A percentile compares a stretch with the other conserved stretches of the same genome.
These are phyloP conservation scores for Philereme transversata DNA, from an alignment of 2,888 invertebrate genomes.

Conservation along the genomic window DNA sequence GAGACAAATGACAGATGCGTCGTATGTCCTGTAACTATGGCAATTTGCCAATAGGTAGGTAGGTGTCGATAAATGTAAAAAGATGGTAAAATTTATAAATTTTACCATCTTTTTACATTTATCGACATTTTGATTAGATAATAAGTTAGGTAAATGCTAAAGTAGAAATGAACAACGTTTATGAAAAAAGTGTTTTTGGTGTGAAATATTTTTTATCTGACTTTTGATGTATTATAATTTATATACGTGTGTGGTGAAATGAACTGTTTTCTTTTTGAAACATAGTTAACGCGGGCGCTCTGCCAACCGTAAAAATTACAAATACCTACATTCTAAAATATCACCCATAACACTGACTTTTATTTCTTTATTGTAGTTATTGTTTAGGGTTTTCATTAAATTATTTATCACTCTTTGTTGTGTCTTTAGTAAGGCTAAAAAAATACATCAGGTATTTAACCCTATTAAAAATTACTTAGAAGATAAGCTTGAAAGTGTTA, in stretches of 20 bases:
- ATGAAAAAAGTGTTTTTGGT: background rate
- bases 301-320: conserved; percentile 61
- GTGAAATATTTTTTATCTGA: background rate
- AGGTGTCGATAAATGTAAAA: conserved; percentile 22
- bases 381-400: conserved; percentile 30
- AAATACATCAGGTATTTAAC: background rate
- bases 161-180: background rate
- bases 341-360: conserved; percentile 41
- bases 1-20: conserved; percentile 50
- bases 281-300: conserved; percentile 56
- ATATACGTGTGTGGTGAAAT: conserved; percentile 41
- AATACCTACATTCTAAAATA: conserved; percentile 53
- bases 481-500: background rate
- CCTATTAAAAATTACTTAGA: too few species aligned
- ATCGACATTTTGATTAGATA: background rate
- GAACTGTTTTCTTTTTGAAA: conserved; percentile 54
- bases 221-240: conserved; percentile 2
- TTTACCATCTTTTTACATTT: background rate
- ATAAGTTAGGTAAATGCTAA: background rate
- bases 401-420: conserved; percentile 10
- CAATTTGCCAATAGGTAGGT: conserved; percentile 37
- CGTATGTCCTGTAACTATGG: conserved; percentile 40
- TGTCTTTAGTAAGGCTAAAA: background rate
- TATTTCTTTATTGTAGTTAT: conserved; percentile 37
- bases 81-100: conserved; percentile 19